phyloP scores from a whole-genome alignment of 2,797 vertebrate genomes.

The Tarsius wallacei region DNA sequence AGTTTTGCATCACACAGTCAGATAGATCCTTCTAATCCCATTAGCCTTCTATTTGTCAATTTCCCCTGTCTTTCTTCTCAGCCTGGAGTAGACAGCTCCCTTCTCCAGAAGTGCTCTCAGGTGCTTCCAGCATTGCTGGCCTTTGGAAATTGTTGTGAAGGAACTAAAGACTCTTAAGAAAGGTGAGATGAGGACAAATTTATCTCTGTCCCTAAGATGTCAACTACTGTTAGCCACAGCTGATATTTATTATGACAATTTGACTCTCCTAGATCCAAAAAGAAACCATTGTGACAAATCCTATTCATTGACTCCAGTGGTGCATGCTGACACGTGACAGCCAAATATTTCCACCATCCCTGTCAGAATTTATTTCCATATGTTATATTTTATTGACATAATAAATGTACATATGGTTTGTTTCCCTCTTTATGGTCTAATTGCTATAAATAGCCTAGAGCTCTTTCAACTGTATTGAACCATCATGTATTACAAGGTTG shows the following conservation, averaged over 20 bases:
- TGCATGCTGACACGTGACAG: constrained; percentile 31
- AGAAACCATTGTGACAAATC: constrained; percentile 53
- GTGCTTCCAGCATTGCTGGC: not conserved
- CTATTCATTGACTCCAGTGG: constrained; percentile 19
- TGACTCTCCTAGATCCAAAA: constrained; percentile 40
- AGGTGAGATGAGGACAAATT: not conserved
- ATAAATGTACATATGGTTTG: constrained; percentile 73
- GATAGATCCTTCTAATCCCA: not conserved
- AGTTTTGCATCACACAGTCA: not conserved
- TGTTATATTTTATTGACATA: constrained; percentile 73
- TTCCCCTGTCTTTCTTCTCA: not conserved
- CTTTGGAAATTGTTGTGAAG: not conserved
- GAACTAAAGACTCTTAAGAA: not conserved
- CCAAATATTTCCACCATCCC: constrained; percentile 49
- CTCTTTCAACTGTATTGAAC: constrained; percentile 70
- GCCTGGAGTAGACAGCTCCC: not conserved
- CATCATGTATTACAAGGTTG: constrained; percentile 69
- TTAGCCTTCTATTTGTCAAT: not conserved
- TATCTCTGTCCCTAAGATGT: constrained; percentile 7
- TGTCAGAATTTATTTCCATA: constrained; percentile 75
- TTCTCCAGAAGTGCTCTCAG: not conserved
- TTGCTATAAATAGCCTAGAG: constrained; percentile 78
- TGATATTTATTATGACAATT: constrained; percentile 60
- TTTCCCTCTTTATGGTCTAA: constrained; percentile 71
- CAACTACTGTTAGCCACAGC: not conserved